phyloP scores from a whole-genome alignment of 2,797 vertebrate species.

The Monodelphis domestica region DNA sequence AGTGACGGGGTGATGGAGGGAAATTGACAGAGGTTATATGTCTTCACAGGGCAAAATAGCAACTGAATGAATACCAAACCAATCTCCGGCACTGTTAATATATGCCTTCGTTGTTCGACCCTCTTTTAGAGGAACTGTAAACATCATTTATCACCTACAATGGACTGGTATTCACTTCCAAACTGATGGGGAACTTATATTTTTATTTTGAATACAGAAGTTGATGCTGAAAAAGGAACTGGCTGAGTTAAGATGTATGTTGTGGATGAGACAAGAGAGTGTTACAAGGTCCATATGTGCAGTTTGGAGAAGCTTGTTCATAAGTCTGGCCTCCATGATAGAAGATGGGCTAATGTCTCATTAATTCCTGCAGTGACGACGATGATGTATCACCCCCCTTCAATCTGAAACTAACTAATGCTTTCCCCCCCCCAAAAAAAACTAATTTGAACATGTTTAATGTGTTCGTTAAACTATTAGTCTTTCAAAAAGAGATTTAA shows the following conservation, averaged over 20 bases:
- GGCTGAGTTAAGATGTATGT: slow-evolving; percentile 76
- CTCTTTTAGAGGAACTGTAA: slow-evolving; percentile 83
- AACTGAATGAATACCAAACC: slow-evolving; percentile 85
- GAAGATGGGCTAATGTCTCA: slow-evolving; percentile 85
- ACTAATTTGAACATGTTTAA: slow-evolving; percentile 87
- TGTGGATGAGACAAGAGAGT: slow-evolving; percentile 64
- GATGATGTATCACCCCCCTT: slow-evolving; percentile 84
- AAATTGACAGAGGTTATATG: slow-evolving; percentile 82
- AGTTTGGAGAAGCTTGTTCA: slow-evolving; percentile 79
- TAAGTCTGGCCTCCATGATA: slow-evolving; percentile 83
- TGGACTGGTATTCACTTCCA: slow-evolving; percentile 84
- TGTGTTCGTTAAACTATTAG: slow-evolving; percentile 87
- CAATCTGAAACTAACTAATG: slow-evolving; percentile 85
- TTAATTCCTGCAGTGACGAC: slow-evolving; percentile 84
- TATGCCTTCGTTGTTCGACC: slow-evolving; percentile 82
- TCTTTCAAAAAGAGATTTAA: slow-evolving; percentile 88
- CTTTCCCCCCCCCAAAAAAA: slow-evolving; percentile 75
- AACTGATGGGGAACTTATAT: slow-evolving; percentile 81
- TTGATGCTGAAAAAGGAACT: slow-evolving; percentile 64
- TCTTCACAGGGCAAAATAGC: slow-evolving; percentile 83
- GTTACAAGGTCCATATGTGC: slow-evolving; percentile 72
- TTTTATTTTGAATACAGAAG: slow-evolving; percentile 84
- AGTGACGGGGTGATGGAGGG: slow-evolving; percentile 83
- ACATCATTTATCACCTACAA: slow-evolving; percentile 86
- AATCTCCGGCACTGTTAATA: slow-evolving; percentile 84